A percentile compares a stretch with the other conserved stretches of the same genome.
Conservation (phyloP, 2,113 vertebrate species). For the Ammodytes marinus region DNA sequence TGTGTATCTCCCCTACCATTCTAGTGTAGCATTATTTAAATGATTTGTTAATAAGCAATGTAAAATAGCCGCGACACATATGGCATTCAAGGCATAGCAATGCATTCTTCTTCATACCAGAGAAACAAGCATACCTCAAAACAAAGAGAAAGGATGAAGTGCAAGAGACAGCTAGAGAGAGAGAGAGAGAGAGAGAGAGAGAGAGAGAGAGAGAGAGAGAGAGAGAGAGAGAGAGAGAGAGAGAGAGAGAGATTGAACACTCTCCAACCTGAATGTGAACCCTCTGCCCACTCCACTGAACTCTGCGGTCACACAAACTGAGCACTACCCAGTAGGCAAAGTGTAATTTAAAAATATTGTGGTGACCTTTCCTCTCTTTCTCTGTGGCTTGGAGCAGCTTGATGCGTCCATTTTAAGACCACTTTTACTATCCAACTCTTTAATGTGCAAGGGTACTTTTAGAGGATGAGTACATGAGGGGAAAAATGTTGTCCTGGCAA, state of each 20-base stretch:
- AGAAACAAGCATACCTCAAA: background rate
- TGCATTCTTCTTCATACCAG: slow-evolving; percentile 19
- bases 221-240: slow-evolving; percentile 1
- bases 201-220: slow-evolving; percentile 11
- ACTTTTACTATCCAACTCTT: slow-evolving; percentile 28
- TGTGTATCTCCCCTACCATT: background rate
- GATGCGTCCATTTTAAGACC: slow-evolving; percentile 59
- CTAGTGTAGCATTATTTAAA: background rate
- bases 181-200: background rate
- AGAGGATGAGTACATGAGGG: background rate
- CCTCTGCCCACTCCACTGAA: slow-evolving; percentile 54
- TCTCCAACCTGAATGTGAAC: slow-evolving; percentile 30
- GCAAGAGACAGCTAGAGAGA: background rate
- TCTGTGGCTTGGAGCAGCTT: slow-evolving; percentile 57
- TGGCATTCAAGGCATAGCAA: background rate
- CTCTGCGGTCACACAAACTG: slow-evolving; percentile 49
- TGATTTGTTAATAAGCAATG: background rate
- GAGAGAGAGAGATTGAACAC: slow-evolving; percentile 10
- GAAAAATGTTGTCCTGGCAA: background rate
- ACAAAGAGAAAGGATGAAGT: slow-evolving; percentile 19
- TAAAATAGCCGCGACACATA: background rate
- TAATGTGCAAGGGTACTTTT: background rate
- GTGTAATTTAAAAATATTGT: slow-evolving; percentile 72
- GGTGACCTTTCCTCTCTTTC: slow-evolving; percentile 65
- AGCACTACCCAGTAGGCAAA: slow-evolving; percentile 55